Base-by-base conservation (phyloP, 1,140 invertebrate genomes). In the Tetraneura akinire region DNA sequence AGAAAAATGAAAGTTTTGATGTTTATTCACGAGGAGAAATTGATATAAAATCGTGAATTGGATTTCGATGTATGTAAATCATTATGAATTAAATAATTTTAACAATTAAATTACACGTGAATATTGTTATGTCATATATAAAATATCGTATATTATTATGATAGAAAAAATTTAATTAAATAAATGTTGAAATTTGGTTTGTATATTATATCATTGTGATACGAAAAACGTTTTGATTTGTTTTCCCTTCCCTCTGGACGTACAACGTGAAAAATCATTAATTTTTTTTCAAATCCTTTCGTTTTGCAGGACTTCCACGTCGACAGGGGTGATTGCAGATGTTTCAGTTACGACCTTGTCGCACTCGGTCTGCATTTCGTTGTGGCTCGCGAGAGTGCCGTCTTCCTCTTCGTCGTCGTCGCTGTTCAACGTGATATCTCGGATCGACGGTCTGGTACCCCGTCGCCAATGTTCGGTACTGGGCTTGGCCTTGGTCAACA, bases 401-500 rank as follows among this genome's bases (percentile, higher is more conserved):
- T 89, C 87, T 53, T 89, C 88, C 49, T 86, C 85, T 26, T 87
- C 85, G 82, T 90, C 85, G 29, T 87, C 85, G 82, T 90, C 88
- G 80, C 93, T 91, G 84, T 93, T 92, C 83, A 94, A 93, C 62
- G 92, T 92, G 45, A 94, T 94, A 84, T 94, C 93, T 49, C 92
- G 88, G 23, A 94, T 92, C 0, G 93, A 94, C 0, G 92, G 92
- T 66, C 92, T 87, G 83, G 93, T 90, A 29, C 91, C 90, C 78
- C 91, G 89, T 8, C 90, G 87, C 92, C 92, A 93, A 49, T 90
- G 90, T 84, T 86, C 85, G 8, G 85, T 85, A 0, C 83, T 83
- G 0, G 86, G 83, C 6, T 85, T 85, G 0, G 86, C 87, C 82
- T 89, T 91, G 83, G 87, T 91, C 81, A 98, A 87, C 18, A 98